Evolutionary conservation across 2,113 vertebrate species (phyloP), one percentile per base, ranked within the genome.

Genomic region (Sardina pilchardus): DNA sequence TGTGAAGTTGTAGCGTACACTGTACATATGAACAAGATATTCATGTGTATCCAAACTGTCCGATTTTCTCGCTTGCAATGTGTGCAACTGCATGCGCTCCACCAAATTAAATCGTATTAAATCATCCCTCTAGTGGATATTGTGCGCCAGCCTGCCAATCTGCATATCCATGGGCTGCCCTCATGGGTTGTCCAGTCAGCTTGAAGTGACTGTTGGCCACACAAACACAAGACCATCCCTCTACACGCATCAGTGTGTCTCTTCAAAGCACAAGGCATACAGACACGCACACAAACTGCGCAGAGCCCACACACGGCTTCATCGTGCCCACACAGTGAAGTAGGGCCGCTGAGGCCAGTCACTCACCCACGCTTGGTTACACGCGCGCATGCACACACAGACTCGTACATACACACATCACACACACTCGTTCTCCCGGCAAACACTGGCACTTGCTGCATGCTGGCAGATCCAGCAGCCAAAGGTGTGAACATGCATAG

Each of bases 261-360:
- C 71, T 78, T 78, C 10, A 78, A 71, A 78, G 71, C 71, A 16
- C 30, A 67, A 63, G 84, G 39, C 34, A 39, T 6, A 34, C 7
- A 42, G 24, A 1, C 36, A n/a, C 45, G 84, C 82, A 4, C 53
- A 81, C 17, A 24, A 43, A 42, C 30, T 78, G 12, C 17, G 34
- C 34, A 10, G 26, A 78, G 30, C 71, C 71, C 30, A 71, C 71
- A 34, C 71, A 14, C 63, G 8, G 71, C 71, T 34, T 34, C 12
- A 44, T 82, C 14, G 75, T 50, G 45, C 82, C 83, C 84, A 71
- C 86, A 89, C 87, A 88, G 26, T 39, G 71, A 78, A 78, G 34
- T 78, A 17, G 26, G 71, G 71, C 71, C 71, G 10, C 14, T 16
- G 30, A 34, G 71, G 30, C 59, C 34, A 75, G 43, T 30, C 24